phyloP scores from a whole-genome alignment of 2,888 invertebrate genomes.

The Miltochrista miniata region DNA sequence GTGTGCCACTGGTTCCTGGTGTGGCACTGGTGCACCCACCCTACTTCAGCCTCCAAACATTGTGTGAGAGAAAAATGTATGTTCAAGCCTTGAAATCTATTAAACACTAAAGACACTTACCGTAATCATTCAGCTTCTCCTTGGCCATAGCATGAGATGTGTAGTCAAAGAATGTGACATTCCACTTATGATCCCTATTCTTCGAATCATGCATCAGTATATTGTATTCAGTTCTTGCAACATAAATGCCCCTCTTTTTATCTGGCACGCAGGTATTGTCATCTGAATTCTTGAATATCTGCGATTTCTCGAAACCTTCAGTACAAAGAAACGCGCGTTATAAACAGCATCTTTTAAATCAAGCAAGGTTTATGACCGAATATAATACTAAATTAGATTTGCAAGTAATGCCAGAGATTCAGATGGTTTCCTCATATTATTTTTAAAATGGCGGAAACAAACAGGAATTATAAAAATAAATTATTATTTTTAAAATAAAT shows the following conservation, averaged over 20 bases:
- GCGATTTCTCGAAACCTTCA: constrained; percentile 73
- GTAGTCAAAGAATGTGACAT: constrained; percentile 98
- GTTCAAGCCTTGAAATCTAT: too few species aligned
- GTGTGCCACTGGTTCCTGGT: too few species aligned
- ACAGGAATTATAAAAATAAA: background rate
- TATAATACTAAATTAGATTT: background rate
- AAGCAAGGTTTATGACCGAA: background rate
- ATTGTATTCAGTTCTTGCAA: constrained; percentile 95
- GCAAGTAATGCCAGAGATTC: background rate
- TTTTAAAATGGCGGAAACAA: background rate
- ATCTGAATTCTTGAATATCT: constrained; percentile 73
- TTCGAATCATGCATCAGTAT: constrained; percentile 96
- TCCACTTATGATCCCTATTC: constrained; percentile 90
- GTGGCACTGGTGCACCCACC: too few species aligned
- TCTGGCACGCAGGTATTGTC: constrained; percentile 88
- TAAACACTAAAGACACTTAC: constrained; percentile 69
- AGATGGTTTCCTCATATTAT: background rate
- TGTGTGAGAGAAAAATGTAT: too few species aligned
- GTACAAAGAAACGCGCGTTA: constrained; percentile 12
- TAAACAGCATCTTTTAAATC: background rate
- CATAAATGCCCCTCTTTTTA: constrained; percentile 87
- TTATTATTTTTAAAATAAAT: too few species aligned
- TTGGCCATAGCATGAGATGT: constrained; percentile 92
- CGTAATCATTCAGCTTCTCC: constrained; percentile 91
- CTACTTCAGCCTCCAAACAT: too few species aligned